Percentiles rank a stretch among this genome's conserved stretches.
phyloP scores from a whole-genome alignment of 1,140 invertebrate species.

The Drosophila bocki region DNA sequence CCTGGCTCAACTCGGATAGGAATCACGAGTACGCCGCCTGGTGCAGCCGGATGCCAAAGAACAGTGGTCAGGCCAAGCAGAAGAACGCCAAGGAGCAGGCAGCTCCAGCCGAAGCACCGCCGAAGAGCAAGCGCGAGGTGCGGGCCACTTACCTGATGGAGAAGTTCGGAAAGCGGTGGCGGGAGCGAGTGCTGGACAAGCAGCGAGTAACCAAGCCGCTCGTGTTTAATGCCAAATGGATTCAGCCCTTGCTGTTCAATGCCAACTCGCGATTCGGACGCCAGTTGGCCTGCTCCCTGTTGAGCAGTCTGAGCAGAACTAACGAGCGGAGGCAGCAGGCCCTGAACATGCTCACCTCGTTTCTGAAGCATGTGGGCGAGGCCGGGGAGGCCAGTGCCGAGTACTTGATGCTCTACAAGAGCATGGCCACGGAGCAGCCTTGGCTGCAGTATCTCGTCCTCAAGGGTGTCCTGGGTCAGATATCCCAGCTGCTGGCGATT shows the following conservation, averaged over 20 bases:
- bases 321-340: slow-evolving; percentile 86
- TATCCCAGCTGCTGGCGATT: slow-evolving; percentile 93
- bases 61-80: slow-evolving; percentile 23
- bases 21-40: slow-evolving; percentile 90
- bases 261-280: slow-evolving; percentile 94
- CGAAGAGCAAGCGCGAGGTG: slow-evolving; percentile 61
- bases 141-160: slow-evolving; percentile 89
- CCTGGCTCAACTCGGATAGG: slow-evolving; percentile 91
- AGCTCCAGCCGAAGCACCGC: slow-evolving; percentile 15
- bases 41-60: slow-evolving; percentile 85
- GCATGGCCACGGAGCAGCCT: slow-evolving; percentile 92
- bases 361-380: slow-evolving; percentile 92
- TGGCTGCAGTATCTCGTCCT: slow-evolving; percentile 97
- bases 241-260: slow-evolving; percentile 96
- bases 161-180: slow-evolving; percentile 91
- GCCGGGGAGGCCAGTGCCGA: slow-evolving; percentile 97
- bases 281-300: slow-evolving; percentile 94
- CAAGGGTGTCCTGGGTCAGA: slow-evolving; percentile 92
- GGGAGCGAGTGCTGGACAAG: slow-evolving; percentile 71
- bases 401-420: slow-evolving; percentile 94
- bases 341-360: slow-evolving; percentile 94
- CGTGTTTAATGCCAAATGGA: slow-evolving; percentile 89
- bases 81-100: slow-evolving; percentile 11
- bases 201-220: slow-evolving; percentile 63
- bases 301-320: slow-evolving; percentile 91